Evolutionary conservation across 2,113 vertebrate genomes (phyloP).

Genomic region (Girardinichthys multiradiatus): DNA sequence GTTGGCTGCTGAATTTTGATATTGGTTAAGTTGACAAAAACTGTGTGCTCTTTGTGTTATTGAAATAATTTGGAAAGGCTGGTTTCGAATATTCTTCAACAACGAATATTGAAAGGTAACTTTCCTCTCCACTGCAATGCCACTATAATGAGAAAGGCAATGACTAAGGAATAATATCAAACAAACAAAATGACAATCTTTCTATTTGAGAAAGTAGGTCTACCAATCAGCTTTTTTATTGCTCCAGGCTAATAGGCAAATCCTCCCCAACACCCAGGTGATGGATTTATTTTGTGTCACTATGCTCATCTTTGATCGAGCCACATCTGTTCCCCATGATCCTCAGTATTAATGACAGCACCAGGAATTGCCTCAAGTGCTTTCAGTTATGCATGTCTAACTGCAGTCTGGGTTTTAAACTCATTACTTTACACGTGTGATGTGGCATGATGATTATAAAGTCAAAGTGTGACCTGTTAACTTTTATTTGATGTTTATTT

Average conservation of each 20-base stretch:
- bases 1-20: constrained; percentile 16
- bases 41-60: too few relatives aligned
- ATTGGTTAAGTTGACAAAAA: neutral
- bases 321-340: constrained; percentile 67
- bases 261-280: constrained; percentile 38
- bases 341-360: constrained; percentile 55
- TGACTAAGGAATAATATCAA: neutral
- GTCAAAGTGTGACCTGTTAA: constrained; percentile 31
- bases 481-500: constrained; percentile 28
- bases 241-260: constrained; percentile 43
- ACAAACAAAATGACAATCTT: neutral
- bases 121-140: neutral
- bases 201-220: neutral
- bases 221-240: constrained; percentile 37
- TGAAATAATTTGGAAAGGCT: too few relatives aligned
- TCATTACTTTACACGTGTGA: constrained; percentile 47
- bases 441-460: constrained; percentile 51
- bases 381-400: constrained; percentile 52
- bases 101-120: neutral
- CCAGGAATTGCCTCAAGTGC: constrained; percentile 58
- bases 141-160: neutral
- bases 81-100: neutral
- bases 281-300: constrained; percentile 59
- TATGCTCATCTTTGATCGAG: constrained; percentile 56
- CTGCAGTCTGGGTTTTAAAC: constrained; percentile 14